A percentile compares a stretch with the other conserved stretches of the same genome.
These are phyloP conservation scores for Zeus faber DNA, from an alignment of 2,113 vertebrate species.

Conservation along the genomic window DNA sequence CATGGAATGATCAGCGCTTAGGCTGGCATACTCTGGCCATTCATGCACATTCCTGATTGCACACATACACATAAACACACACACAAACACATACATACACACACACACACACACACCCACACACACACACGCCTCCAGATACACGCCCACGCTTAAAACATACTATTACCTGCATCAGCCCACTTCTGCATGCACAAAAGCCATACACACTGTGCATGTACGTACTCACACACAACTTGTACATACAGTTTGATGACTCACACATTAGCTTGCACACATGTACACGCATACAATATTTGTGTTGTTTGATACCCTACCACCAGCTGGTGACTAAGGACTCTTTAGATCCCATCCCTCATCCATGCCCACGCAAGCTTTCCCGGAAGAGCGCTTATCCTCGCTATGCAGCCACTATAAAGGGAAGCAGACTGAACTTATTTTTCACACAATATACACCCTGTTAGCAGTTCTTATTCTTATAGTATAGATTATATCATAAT, in stretches of 20 bases:
- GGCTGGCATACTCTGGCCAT: conserved; percentile 42
- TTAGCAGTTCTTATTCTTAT: conserved; percentile 76
- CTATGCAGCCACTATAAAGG: conserved; percentile 72
- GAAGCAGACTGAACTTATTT: conserved; percentile 72
- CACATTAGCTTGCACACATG: conserved; percentile 12
- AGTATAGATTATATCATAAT: conserved; percentile 69
- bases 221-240: conserved; percentile 53
- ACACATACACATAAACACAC: conserved; percentile 21
- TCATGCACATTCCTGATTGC: conserved; percentile 34
- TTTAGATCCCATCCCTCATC: conserved; percentile 35
- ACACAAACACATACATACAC: conserved; percentile 18
- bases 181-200: conserved; percentile 51
- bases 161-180: conserved; percentile 39
- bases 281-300: conserved; percentile 21
- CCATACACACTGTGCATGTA: conserved; percentile 55
- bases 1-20: conserved; percentile 60
- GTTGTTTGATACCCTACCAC: conserved; percentile 45
- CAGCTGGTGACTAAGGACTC: conserved; percentile 36
- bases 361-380: conserved; percentile 52
- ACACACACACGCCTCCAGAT: conserved; percentile 14
- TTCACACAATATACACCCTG: conserved; percentile 72
- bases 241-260: conserved; percentile 36
- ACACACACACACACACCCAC: conserved; percentile 18
- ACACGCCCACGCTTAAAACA: conserved; percentile 10
- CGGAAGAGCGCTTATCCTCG: conserved; percentile 63